Evolutionary conservation across 2,113 vertebrate species (phyloP).

Genomic region (Willisornis vidua): DNA sequence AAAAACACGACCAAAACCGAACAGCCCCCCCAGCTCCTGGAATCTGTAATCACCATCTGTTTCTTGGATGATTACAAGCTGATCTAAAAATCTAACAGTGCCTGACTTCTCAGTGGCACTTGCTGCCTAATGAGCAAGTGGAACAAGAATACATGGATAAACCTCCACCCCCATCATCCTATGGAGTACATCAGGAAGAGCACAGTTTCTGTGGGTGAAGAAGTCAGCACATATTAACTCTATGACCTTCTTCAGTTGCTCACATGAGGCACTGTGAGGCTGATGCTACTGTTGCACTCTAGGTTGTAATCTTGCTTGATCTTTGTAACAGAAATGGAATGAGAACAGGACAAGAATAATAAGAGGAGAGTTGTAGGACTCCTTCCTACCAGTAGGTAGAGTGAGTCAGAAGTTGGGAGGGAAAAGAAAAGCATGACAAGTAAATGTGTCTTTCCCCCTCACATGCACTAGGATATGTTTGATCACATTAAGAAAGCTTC

Average conservation of each 20-base stretch:
- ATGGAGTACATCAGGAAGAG: background rate
- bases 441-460: background rate
- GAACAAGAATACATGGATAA: background rate
- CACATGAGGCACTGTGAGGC: background rate
- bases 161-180: background rate
- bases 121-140: constrained; percentile 4
- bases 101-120: background rate
- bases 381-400: too few relatives aligned
- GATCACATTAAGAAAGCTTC: background rate
- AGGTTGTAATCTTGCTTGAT: background rate
- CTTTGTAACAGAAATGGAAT: background rate
- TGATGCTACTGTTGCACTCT: background rate
- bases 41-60: constrained; percentile 53
- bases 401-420: background rate
- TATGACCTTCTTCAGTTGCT: background rate
- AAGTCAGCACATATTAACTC: background rate
- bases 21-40: background rate
- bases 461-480: background rate
- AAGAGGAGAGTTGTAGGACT: background rate
- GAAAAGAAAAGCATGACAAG: rapidly evolving
- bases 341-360: background rate
- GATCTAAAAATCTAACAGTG: constrained; percentile 33
- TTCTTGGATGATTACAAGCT: constrained; percentile 51
- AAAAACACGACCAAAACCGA: background rate
- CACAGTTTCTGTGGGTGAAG: background rate